Evolutionary conservation across 2,113 vertebrate genomes (phyloP).

Genomic region (Pleuronectes platessa): DNA sequence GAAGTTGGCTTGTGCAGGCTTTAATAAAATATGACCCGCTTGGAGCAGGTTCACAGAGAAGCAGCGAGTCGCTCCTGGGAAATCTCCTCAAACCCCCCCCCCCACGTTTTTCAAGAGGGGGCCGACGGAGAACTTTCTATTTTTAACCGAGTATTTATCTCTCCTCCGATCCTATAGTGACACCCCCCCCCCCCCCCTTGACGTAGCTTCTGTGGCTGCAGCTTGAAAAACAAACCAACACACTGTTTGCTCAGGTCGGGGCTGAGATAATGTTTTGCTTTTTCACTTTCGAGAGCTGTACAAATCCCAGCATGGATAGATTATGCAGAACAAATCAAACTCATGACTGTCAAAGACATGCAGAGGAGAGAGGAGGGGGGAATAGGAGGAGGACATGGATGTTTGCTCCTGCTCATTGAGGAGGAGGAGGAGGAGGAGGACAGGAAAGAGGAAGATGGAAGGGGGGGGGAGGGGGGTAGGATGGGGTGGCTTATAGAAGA

Average conservation of each 20-base stretch:
- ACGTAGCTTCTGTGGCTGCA: constrained; percentile 1
- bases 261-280: constrained; percentile 34
- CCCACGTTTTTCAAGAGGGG: constrained; percentile 20
- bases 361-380: neutral
- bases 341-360: constrained; percentile 42
- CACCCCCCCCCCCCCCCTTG: constrained; percentile 10
- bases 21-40: constrained; percentile 74
- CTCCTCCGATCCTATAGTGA: constrained; percentile 20
- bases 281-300: constrained; percentile 31
- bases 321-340: constrained; percentile 53
- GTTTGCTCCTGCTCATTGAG: constrained; percentile 32
- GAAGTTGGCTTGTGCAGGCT: constrained; percentile 64
- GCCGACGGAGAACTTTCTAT: constrained; percentile 20
- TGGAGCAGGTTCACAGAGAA: constrained; percentile 69
- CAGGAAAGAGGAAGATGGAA: constrained; percentile 14
- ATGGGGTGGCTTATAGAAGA: neutral
- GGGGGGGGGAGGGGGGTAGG: constrained; percentile 21
- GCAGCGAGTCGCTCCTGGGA: constrained; percentile 64
- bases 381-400: constrained; percentile 5
- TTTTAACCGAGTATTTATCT: constrained; percentile 38
- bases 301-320: constrained; percentile 49
- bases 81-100: constrained; percentile 51
- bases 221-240: constrained; percentile 17
- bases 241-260: constrained; percentile 17
- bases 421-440: neutral